Evolutionary conservation across 2,113 vertebrate genomes (phyloP), one percentile per base, ranked within the genome.

Genomic region (Cnemophilus loriae): DNA sequence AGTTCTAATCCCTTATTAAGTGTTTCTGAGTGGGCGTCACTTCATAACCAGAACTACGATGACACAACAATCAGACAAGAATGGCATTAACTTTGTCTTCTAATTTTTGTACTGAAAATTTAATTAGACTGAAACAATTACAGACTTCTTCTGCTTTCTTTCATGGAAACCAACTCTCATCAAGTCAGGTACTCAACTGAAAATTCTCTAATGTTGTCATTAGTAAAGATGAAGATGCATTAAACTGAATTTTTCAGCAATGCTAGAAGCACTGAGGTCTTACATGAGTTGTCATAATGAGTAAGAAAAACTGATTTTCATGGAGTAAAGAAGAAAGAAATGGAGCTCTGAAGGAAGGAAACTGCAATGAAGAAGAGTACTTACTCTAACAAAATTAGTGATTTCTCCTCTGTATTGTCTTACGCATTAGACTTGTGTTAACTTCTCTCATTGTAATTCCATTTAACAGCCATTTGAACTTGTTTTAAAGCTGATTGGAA

Each of bases 171-270:
- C 35, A 79, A 42, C 42, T 89, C 73, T 89, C 85, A 90, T 82
- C 64, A 86, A 89, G 46, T 61, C 61, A 81, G 79, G 87, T 39
- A 70, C 33, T 75, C 78, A 86, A 79, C 50, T 53, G 77, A 91
- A 94, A 27, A 75, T 22, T 79, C 57, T 89, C 67, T 74, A 79
- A 76, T 75, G 35, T 76, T 60, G 53, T 49, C 42, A 91, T 90
- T 94, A 96, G 59, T 64, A 70, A 91, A 82, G 86, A 90, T 13
- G 22, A 84, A 87, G 87, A 93, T 49, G 39, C 37, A 33, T 17
- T 47, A 81, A 61, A 92, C 68, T 84, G 41, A 90, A 57, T 91
- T 92, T 95, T 91, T 92, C 39, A 55, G 52, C 74, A 90, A 81
- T 73, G 30, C 89, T 90, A 91, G 52, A 91, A 97, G 82, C 68